Percentiles rank a stretch among this genome's conserved stretches.
Evolutionary conservation across 2,888 invertebrate species (phyloP).

Genomic region (Chironomus tentans): DNA sequence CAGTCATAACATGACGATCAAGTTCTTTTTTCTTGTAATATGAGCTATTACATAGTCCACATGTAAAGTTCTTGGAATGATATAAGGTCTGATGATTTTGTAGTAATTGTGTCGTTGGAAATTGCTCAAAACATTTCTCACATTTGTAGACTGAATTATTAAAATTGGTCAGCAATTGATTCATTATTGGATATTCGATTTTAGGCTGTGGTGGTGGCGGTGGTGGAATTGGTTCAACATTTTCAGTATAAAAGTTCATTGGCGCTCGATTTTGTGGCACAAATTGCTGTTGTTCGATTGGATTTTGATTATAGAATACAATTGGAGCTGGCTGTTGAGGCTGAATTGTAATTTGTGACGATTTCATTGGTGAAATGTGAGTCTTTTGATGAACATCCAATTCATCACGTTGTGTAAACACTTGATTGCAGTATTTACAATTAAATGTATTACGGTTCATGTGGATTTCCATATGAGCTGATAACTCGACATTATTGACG

Average conservation of each 20-base stretch:
- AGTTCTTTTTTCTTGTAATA: constrained; percentile 16
- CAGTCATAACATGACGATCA: constrained; percentile 9
- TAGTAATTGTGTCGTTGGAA: neutral
- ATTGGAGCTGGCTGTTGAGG: neutral
- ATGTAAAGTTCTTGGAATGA: neutral
- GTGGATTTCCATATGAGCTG: constrained; percentile 1
- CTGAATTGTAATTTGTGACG: neutral
- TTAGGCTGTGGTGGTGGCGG: neutral
- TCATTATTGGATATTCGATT: constrained; percentile 14
- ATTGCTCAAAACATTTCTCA: neutral
- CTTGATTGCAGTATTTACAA: constrained; percentile 18
- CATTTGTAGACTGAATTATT: neutral
- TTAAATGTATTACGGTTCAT: neutral
- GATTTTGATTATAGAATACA: constrained; percentile 11
- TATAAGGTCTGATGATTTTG: neutral
- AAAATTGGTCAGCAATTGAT: neutral
- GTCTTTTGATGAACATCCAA: constrained; percentile 12
- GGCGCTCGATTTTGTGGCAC: neutral
- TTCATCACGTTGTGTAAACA: constrained; percentile 4
- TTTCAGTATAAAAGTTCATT: constrained; percentile 21
- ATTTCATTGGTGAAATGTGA: neutral
- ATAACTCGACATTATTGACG: neutral
- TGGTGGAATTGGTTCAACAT: neutral
- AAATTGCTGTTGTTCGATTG: neutral
- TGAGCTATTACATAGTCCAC: neutral